Conservation (phyloP, 2,888 invertebrate genomes). For the Hypena proboscidalis region DNA sequence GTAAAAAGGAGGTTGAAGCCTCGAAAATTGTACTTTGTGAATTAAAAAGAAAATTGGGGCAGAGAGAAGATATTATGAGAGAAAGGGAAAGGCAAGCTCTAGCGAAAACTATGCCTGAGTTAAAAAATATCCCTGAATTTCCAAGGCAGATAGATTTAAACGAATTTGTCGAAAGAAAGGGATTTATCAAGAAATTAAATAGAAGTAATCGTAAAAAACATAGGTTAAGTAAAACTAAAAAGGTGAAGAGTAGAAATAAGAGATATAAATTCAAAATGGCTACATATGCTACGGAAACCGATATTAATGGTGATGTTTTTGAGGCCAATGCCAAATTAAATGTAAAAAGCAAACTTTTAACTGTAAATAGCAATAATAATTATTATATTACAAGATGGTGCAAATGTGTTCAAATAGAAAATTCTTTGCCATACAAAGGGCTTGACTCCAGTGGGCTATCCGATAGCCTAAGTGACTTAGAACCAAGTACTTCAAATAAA, state of each 20-base stretch:
- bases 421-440: constrained; percentile 18
- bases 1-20: constrained; percentile 68
- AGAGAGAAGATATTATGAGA: constrained; percentile 78
- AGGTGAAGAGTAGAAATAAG: constrained; percentile 29
- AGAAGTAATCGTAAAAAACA: constrained; percentile 36
- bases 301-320: constrained; percentile 49
- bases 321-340: constrained; percentile 59
- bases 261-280: constrained; percentile 49
- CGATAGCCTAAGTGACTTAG: constrained; percentile 51
- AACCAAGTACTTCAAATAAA: constrained; percentile 44
- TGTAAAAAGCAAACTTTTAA: constrained; percentile 55
- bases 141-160: constrained; percentile 72
- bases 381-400: constrained; percentile 57
- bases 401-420: constrained; percentile 37
- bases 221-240: constrained; percentile 41
- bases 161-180: constrained; percentile 59
- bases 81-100: constrained; percentile 78
- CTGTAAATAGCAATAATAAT: constrained; percentile 42
- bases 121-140: constrained; percentile 72
- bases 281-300: constrained; percentile 52
- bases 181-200: constrained; percentile 63
- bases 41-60: constrained; percentile 73
- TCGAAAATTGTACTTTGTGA: constrained; percentile 73
- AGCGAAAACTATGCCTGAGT: constrained; percentile 76
- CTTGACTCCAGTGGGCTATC: constrained; percentile 48